Evolutionary conservation across 2,797 vertebrate genomes (phyloP).

Genomic region (Gymnopithys bicolor): DNA sequence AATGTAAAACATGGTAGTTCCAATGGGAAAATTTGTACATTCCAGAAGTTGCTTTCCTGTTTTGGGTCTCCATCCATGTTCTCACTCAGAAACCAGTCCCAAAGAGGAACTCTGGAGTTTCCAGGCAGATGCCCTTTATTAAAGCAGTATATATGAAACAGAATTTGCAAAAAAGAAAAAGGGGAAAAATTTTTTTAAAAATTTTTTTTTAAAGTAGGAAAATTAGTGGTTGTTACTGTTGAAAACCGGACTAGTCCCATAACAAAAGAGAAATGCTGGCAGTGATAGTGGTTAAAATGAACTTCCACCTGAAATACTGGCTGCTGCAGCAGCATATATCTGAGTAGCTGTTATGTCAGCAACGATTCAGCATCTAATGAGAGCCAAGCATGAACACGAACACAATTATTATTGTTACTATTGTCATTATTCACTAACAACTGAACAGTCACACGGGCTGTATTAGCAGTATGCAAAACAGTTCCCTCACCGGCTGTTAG

Average conservation of each 20-base stretch:
- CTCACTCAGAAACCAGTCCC: neutral
- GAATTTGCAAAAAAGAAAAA: neutral
- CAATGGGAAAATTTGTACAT: neutral
- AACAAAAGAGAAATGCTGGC: neutral
- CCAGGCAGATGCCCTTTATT: neutral
- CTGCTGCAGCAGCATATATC: neutral
- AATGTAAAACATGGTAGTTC: neutral
- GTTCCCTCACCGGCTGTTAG: neutral
- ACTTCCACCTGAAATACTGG: neutral
- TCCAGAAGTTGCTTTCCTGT: neutral
- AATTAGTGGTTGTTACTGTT: neutral
- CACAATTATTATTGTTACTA: neutral
- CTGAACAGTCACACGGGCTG: neutral
- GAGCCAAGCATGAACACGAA: neutral
- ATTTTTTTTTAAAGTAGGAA: neutral
- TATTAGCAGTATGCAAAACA: neutral
- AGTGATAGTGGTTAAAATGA: neutral
- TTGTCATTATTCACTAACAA: conserved; percentile 16
- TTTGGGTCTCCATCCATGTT: neutral
- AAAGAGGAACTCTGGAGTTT: neutral
- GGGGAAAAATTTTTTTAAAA: neutral
- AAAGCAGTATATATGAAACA: neutral
- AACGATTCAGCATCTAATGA: neutral
- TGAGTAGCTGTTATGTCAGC: neutral
- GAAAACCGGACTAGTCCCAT: neutral